Evolutionary conservation across 1,140 invertebrate species (phyloP).

Genomic region (Penaeus chinensis): DNA sequence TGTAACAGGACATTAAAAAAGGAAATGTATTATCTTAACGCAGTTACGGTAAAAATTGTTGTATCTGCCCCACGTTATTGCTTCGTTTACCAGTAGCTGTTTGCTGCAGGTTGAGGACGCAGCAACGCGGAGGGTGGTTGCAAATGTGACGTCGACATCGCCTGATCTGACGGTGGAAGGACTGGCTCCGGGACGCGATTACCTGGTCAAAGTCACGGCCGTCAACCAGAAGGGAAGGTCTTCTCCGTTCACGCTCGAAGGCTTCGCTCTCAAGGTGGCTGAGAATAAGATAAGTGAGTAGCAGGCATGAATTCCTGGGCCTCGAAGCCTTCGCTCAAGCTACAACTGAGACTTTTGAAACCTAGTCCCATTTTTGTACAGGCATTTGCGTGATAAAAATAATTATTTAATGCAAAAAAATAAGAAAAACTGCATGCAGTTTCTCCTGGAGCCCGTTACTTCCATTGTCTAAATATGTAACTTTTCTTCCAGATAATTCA

Average conservation of each 20-base stretch:
- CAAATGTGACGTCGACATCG: too few relatives aligned
- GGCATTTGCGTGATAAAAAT: background rate
- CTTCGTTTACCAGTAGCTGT: too few relatives aligned
- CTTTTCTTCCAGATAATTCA: conserved; percentile 21
- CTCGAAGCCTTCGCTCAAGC: background rate
- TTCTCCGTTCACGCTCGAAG: conserved; percentile 82
- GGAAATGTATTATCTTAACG: too few relatives aligned
- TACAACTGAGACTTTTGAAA: background rate
- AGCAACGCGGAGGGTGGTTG: too few relatives aligned
- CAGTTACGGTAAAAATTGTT: too few relatives aligned
- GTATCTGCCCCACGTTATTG: too few relatives aligned
- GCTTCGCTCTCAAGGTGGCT: conserved; percentile 86
- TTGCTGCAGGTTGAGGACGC: too few relatives aligned
- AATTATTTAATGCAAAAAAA: background rate
- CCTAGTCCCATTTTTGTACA: background rate
- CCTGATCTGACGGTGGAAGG: conserved; percentile 55
- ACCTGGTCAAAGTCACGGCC: conserved; percentile 83
- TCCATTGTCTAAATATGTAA: too few relatives aligned
- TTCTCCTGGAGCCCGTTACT: background rate
- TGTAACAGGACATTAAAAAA: too few relatives aligned
- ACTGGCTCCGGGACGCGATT: conserved; percentile 74
- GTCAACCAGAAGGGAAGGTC: conserved; percentile 88
- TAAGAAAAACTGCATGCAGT: background rate
- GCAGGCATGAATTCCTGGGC: background rate
- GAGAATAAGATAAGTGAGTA: conserved; percentile 74